Evolutionary conservation across 2,888 invertebrate species (phyloP).

Genomic region (Aspidapion aeneum): DNA sequence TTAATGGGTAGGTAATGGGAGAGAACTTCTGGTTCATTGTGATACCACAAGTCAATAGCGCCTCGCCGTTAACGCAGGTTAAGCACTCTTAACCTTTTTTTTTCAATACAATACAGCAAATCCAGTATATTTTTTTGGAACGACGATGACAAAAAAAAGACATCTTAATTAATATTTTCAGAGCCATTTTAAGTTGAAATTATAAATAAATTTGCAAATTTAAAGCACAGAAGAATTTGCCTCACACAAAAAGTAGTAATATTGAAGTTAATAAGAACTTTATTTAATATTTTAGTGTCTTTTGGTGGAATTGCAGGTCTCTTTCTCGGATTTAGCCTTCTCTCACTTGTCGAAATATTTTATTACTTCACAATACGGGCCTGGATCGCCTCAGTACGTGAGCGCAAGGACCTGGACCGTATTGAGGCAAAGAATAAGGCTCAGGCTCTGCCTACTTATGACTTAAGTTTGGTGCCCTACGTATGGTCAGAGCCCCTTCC

Average conservation of each 20-base stretch:
- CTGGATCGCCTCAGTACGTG: constrained; percentile 37
- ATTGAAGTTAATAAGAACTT: too few relatives aligned
- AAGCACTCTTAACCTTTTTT: background rate
- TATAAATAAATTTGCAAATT: too few relatives aligned
- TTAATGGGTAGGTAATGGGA: constrained; percentile 62
- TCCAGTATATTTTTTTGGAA: background rate
- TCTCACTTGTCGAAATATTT: constrained; percentile 72
- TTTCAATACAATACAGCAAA: background rate
- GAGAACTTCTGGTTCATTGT: too few relatives aligned
- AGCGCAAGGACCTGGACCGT: constrained; percentile 10
- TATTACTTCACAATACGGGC: constrained; percentile 75
- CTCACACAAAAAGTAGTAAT: too few relatives aligned
- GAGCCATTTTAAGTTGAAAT: too few relatives aligned
- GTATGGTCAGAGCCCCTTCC: constrained; percentile 37
- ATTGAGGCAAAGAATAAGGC: constrained; percentile 41
- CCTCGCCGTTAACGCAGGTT: background rate
- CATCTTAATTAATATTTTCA: too few relatives aligned
- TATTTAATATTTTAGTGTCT: constrained; percentile 58
- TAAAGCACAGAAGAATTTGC: too few relatives aligned
- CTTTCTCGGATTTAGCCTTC: constrained; percentile 71
- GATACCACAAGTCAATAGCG: background rate
- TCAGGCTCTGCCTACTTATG: constrained; percentile 38
- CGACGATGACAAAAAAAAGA: too few relatives aligned
- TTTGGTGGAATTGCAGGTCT: constrained; percentile 63
- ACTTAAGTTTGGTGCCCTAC: constrained; percentile 44